Conservation (phyloP, 2,888 invertebrate genomes). For the Limnephilus rhombicus region DNA sequence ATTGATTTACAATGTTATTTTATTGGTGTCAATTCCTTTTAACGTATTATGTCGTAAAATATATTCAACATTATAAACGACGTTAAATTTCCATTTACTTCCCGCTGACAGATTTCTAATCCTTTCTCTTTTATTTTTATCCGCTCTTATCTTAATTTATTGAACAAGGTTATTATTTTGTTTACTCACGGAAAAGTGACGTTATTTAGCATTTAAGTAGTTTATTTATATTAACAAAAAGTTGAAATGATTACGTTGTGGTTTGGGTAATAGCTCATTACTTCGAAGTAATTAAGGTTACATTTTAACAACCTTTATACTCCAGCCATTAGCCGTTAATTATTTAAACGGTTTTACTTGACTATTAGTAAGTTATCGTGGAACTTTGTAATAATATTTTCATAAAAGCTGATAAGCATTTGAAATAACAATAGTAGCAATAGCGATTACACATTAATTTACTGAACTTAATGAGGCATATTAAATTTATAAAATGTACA, state of each 20-base stretch:
- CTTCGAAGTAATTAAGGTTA: slow-evolving; percentile 10
- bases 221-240: not conserved
- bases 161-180: not conserved
- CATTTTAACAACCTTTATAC: slow-evolving; percentile 15
- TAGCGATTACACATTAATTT: slow-evolving; percentile 40
- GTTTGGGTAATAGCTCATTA: not conserved
- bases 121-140: slow-evolving; percentile 1
- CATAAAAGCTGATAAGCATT: slow-evolving; percentile 20
- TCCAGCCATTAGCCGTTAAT: not conserved
- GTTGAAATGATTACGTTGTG: not conserved
- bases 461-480: not conserved
- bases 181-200: not conserved
- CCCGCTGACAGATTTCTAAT: not conserved
- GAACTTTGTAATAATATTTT: slow-evolving; percentile 29
- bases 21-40: not conserved
- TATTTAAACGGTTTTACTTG: slow-evolving; percentile 15
- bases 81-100: not conserved
- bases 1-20: not conserved
- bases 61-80: not conserved
- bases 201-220: not conserved
- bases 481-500: slow-evolving; percentile 8
- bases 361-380: not conserved
- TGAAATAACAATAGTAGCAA: slow-evolving; percentile 23
- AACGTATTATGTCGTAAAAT: not conserved
- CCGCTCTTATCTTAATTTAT: not conserved